Evolutionary conservation across 2,113 vertebrate species (phyloP).

Genomic region (Xerus inauris): DNA sequence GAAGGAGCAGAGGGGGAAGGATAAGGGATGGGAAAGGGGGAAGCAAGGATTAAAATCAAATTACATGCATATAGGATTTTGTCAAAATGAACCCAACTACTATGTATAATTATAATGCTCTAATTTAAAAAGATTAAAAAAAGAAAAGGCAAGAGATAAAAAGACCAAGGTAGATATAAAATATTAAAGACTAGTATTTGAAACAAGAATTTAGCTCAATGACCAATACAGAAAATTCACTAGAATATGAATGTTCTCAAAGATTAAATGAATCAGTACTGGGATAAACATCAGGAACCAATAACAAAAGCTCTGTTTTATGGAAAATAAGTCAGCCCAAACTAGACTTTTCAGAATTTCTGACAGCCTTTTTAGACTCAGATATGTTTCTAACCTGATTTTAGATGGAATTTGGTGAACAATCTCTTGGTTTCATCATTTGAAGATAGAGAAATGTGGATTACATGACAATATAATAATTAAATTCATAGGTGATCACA

Average conservation of each 20-base stretch:
- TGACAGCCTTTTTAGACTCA: neutral
- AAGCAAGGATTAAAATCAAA: too few species aligned
- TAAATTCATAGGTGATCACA: slow-evolving; percentile 39
- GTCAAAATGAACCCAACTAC: too few species aligned
- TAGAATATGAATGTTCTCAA: neutral
- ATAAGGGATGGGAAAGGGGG: too few species aligned
- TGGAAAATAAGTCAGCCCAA: neutral
- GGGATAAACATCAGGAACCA: neutral
- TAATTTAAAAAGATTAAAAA: neutral
- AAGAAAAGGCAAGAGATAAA: too few species aligned
- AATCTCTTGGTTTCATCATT: neutral
- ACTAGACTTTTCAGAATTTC: neutral
- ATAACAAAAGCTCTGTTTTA: neutral
- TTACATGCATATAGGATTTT: too few species aligned
- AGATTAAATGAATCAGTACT: neutral
- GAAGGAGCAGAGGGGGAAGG: too few species aligned
- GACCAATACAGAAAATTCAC: neutral
- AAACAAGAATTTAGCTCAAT: neutral
- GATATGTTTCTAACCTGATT: neutral
- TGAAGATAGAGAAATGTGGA: neutral
- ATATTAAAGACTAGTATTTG: neutral
- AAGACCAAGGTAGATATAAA: neutral
- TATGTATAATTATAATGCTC: too few species aligned
- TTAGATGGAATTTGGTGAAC: neutral
- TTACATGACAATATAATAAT: neutral